Conservation (phyloP, 2,888 invertebrate species). For the Drosophila falleni region DNA sequence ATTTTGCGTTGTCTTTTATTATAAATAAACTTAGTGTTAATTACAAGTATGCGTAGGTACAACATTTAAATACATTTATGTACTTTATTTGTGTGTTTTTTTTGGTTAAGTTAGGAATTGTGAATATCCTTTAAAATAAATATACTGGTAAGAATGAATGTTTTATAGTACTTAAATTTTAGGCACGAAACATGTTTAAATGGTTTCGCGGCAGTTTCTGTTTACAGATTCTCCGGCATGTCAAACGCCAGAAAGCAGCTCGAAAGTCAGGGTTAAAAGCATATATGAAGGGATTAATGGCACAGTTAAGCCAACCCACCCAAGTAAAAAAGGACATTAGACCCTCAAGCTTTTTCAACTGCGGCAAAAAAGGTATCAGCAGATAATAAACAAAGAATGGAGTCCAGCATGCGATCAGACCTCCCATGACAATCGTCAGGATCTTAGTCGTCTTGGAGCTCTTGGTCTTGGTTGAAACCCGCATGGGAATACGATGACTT, state of each 20-base stretch:
- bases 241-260: conserved; percentile 94
- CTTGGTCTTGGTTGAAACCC: conserved; percentile 90
- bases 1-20: conserved; percentile 25
- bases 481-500: conserved; percentile 82
- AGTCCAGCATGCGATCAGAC: conserved; percentile 95
- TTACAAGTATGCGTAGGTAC: conserved; percentile 22
- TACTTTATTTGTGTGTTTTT: conserved; percentile 15
- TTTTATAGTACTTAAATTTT: conserved; percentile 14
- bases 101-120: conserved; percentile 10
- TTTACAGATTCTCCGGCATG: conserved; percentile 85
- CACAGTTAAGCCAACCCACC: conserved; percentile 96
- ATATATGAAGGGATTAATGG: conserved; percentile 96
- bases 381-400: conserved; percentile 95
- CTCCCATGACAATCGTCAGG: conserved; percentile 94
- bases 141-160: conserved; percentile 9
- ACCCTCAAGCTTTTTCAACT: conserved; percentile 87
- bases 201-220: conserved; percentile 80
- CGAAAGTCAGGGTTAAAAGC: conserved; percentile 95
- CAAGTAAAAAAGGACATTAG: conserved; percentile 93
- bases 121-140: conserved; percentile 23
- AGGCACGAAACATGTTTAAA: conserved; percentile 81
- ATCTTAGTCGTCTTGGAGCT: conserved; percentile 96
- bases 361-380: conserved; percentile 91
- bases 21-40: conserved; percentile 25
- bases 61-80: conserved; percentile 37